Conservation (phyloP, 2,113 vertebrate species). For the Propithecus coquereli region DNA sequence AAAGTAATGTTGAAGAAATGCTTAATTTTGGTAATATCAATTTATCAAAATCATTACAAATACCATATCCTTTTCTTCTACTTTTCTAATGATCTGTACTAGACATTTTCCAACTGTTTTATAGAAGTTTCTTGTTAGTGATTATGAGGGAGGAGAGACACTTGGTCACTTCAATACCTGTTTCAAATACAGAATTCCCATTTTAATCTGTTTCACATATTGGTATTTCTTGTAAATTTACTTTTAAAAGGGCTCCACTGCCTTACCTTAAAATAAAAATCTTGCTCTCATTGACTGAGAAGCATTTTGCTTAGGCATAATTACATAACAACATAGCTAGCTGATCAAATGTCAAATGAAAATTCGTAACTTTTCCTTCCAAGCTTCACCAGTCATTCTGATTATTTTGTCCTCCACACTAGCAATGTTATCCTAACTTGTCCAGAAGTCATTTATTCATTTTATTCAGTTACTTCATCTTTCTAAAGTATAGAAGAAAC, state of each 20-base stretch:
- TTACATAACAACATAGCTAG: not conserved
- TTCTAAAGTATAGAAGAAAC: not conserved
- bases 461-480: not conserved
- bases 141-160: not conserved
- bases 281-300: not conserved
- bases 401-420: not conserved
- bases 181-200: not conserved
- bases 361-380: not conserved
- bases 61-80: not conserved
- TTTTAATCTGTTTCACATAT: not conserved
- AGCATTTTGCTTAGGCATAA: not conserved
- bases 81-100: not conserved
- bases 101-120: not conserved
- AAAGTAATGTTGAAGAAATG: not conserved
- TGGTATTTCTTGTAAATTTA: not conserved
- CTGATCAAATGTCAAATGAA: not conserved
- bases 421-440: not conserved
- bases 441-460: not conserved
- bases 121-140: not conserved
- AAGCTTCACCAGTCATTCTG: not conserved
- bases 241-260: not conserved
- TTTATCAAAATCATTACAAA: not conserved
- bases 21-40: not conserved
- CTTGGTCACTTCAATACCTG: not conserved
- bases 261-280: conserved; percentile 40